Percentiles rank a stretch among this genome's conserved stretches.
Evolutionary conservation across 92 coral and sea anemone genomes (phyloP).

Genomic region (Virgularia gustaviana): DNA sequence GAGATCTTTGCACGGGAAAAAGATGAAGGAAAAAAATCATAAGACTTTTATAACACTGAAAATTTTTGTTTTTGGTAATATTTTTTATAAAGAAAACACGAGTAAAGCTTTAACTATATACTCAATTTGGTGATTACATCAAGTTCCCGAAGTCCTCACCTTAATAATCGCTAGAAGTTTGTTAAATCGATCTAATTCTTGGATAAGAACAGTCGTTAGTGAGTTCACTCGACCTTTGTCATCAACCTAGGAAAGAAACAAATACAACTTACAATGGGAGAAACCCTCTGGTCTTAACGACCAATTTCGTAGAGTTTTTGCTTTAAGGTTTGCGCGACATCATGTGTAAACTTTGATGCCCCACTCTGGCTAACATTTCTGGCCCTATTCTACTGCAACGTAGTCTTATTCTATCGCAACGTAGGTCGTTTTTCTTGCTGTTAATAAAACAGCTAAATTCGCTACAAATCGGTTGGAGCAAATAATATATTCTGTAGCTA

Average conservation of each 20-base stretch:
- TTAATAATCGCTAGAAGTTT: slow-evolving; percentile 83
- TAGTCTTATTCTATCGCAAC: too few species aligned
- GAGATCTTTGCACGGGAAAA: slow-evolving; percentile 54
- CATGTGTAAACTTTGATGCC: too few species aligned
- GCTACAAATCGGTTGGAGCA: background rate
- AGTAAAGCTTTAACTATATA: too few species aligned
- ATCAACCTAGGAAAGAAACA: slow-evolving; percentile 31
- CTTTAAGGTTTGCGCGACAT: background rate
- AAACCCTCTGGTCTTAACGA: background rate
- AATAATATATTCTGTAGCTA: too few species aligned
- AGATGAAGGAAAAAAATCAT: background rate
- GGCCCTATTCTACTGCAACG: too few species aligned
- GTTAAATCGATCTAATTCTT: slow-evolving; percentile 95
- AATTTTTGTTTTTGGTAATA: too few species aligned
- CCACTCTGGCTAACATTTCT: too few species aligned
- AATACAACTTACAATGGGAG: too few species aligned
- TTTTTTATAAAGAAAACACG: too few species aligned
- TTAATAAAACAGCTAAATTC: too few species aligned
- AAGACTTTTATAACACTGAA: too few species aligned
- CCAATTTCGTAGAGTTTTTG: background rate
- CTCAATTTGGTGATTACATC: background rate
- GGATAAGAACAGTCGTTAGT: slow-evolving; percentile 88
- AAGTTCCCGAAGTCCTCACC: slow-evolving; percentile 38
- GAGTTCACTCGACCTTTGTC: slow-evolving; percentile 90
- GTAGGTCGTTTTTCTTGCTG: too few species aligned